phyloP scores from a whole-genome alignment of 2,888 invertebrate species.

The Caenorhabditis wallacei region DNA sequence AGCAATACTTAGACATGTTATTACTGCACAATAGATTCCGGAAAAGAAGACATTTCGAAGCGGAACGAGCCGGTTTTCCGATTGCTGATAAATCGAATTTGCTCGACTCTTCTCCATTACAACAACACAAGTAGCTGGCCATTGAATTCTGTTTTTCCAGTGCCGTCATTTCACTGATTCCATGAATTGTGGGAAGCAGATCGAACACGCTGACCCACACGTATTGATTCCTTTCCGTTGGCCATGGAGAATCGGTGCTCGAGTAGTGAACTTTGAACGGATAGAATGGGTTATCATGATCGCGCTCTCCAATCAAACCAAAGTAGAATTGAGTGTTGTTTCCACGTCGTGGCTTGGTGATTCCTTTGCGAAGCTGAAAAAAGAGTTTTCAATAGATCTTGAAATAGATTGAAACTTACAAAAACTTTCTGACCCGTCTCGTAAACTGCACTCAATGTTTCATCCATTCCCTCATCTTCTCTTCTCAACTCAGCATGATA shows the following conservation, averaged over 20 bases:
- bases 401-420: conserved; percentile 46
- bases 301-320: conserved; percentile 58
- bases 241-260: conserved; percentile 61
- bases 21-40: conserved; percentile 63
- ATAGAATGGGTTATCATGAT: conserved; percentile 43
- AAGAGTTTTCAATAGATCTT: neutral
- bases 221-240: conserved; percentile 61
- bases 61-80: conserved; percentile 17
- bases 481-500: conserved; percentile 29
- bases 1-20: conserved; percentile 66
- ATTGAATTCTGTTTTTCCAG: conserved; percentile 34
- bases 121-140: conserved; percentile 51
- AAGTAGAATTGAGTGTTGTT: conserved; percentile 57
- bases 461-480: conserved; percentile 17
- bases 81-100: conserved; percentile 44
- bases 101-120: conserved; percentile 23
- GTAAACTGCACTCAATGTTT: neutral
- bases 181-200: conserved; percentile 66
- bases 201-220: conserved; percentile 67
- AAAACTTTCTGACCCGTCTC: conserved; percentile 58
- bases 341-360: conserved; percentile 60
- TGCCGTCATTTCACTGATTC: conserved; percentile 39
- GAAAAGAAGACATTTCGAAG: conserved; percentile 55
- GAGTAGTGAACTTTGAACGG: conserved; percentile 70
- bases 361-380: conserved; percentile 44